Evolutionary conservation across 2,797 vertebrate species (phyloP), one percentile per base, ranked within the genome.

Genomic region (Gallinago nigripennis): DNA sequence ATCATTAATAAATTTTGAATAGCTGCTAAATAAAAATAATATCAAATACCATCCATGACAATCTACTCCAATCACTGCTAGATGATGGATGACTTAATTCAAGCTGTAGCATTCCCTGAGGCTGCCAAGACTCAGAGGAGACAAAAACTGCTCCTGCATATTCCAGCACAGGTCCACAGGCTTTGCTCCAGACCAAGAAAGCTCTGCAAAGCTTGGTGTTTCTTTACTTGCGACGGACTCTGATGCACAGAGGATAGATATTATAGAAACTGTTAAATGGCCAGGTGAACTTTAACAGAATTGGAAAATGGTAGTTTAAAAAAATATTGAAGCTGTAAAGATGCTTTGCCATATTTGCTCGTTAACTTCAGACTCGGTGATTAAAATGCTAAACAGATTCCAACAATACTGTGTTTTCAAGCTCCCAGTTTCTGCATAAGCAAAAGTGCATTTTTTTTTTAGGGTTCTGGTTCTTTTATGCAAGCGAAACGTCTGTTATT

Each of bases 71-170:
- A 85, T 51, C 64, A 56, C 35, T 81, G 43, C 50, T 54, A 58
- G 65, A 88, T 90, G 76, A 86, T 25, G 54, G 76, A 92, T 94
- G 65, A 88, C 72, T 92, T 87, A 50, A 81, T 83, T 83, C 76
- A 81, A 68, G 37, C 35, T 61, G 50, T 14, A 94, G 72, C 82
- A 75, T 54, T 69, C 57, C 41, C 69, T 61, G 72, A 81, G 61
- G 41, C 75, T 95, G 90, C 69, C 88, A 94, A 91, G 61, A 48
- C 61, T 83, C 11, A 3, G 28, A 86, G 50, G 45, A 92, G 54
- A 69, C 61, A 81, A 83, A 80, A 91, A 48, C 10, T 72, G 21
- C 50, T 82, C 31, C 48, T 84, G 66, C 53, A 68, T 50, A 84
- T 76, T 86, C 58, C 86, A 76, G 58, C 43, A 27, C 11, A 69